phyloP scores from a whole-genome alignment of 2,113 vertebrate species.

The Rhinogobius similis region DNA sequence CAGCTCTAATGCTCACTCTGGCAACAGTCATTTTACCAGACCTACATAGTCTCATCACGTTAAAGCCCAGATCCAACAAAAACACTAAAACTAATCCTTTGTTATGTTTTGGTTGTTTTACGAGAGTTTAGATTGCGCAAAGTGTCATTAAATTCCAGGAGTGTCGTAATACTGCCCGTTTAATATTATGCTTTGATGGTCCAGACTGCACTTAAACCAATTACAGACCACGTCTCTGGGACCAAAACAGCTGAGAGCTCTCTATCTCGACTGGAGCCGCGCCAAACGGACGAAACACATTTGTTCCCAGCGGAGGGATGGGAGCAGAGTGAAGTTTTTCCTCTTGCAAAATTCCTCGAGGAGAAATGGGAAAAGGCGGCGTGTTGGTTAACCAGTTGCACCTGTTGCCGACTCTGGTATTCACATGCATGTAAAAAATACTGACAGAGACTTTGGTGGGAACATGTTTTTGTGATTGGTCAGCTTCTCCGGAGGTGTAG shows the following conservation, averaged over 20 bases:
- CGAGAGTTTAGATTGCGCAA: neutral
- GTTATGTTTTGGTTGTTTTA: slow-evolving; percentile 8
- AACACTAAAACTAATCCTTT: slow-evolving; percentile 10
- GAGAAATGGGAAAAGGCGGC: slow-evolving; percentile 34
- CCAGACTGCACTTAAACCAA: slow-evolving; percentile 14
- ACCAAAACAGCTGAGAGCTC: slow-evolving; percentile 61
- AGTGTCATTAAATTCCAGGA: neutral
- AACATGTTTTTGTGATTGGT: slow-evolving; percentile 51
- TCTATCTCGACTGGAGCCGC: slow-evolving; percentile 40
- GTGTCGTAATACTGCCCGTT: slow-evolving; percentile 4
- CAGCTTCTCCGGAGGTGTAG: slow-evolving; percentile 51
- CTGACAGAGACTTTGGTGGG: slow-evolving; percentile 24
- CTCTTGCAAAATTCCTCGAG: slow-evolving; percentile 57
- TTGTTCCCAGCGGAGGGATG: slow-evolving; percentile 60
- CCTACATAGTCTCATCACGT: neutral
- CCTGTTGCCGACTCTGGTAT: slow-evolving; percentile 56
- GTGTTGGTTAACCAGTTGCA: slow-evolving; percentile 69
- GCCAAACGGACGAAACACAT: slow-evolving; percentile 61
- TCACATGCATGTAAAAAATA: slow-evolving; percentile 2
- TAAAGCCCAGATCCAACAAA: slow-evolving; percentile 3
- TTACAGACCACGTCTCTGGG: slow-evolving; percentile 11
- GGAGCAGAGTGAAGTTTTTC: slow-evolving; percentile 46
- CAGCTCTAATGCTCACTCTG: neutral
- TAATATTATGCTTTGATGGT: slow-evolving; percentile 12
- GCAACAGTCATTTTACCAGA: neutral